Evolutionary conservation across 2,113 vertebrate species (phyloP), one percentile per base, ranked within the genome.

Genomic region (Crypturellus undulatus): DNA sequence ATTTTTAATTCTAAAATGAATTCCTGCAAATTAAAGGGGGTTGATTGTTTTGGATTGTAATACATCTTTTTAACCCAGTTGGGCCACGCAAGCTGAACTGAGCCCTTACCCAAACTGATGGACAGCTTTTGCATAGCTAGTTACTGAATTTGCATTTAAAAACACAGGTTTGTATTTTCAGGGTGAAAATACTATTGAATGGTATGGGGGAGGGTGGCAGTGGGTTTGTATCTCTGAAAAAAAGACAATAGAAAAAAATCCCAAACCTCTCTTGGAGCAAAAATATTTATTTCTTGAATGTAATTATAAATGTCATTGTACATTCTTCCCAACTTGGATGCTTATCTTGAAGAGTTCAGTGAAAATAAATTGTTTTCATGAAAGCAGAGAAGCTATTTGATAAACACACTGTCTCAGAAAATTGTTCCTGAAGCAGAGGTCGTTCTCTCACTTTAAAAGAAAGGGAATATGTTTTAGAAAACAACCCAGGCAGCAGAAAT

Each of bases 311-410:
- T 97, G 95, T 97, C 97, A 97, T 97, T 97, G 97, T 97, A 96
- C 94, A 97, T 96, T 97, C 93, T 97, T 97, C 96, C 96, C 94
- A 96, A 97, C 96, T 98, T 96, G 96, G 97, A 83, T 97, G 94
- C 97, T 97, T 98, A 98, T 97, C 97, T 97, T 92, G 94, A 97
- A 93, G 97, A 97, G 97, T 97, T 98, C 97, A 96, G 96, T 95
- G 97, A 98, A 97, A 98, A 98, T 97, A 98, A 98, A 98, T 98
- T 98, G 97, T 98, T 98, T 98, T 98, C 97, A 97, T 98, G 97
- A 98, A 98, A 97, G 96, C 94, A 97, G 97, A 97, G 97, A 98
- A 97, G 96, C 96, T 93, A 91, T 98, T 98, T 97, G 97, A 98
- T 97, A 98, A 98, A 98, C 96, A 98, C 30, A 47, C 95, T 92